Evolutionary conservation across 2,113 vertebrate species (phyloP).

Genomic region (Clarias gariepinus): DNA sequence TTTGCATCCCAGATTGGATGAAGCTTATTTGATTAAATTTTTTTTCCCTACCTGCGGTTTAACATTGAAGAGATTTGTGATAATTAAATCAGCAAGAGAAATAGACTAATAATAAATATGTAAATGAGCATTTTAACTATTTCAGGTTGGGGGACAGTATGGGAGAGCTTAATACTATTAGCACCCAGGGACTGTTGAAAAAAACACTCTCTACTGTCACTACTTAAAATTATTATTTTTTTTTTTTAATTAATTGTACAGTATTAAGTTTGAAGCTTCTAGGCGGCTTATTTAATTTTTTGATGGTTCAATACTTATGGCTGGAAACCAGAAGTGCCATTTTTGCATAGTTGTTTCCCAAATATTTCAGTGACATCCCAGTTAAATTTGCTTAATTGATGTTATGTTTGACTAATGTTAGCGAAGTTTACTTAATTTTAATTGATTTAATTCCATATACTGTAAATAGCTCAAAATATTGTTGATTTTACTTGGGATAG

Average conservation of each 20-base stretch:
- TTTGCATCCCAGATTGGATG: too few relatives aligned
- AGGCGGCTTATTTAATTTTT: neutral
- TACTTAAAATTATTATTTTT: too few relatives aligned
- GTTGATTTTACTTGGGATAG: neutral
- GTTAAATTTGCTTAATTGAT: neutral
- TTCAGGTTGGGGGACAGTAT: neutral
- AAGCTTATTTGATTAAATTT: neutral
- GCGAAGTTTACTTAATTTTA: neutral
- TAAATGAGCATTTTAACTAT: neutral
- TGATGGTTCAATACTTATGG: neutral
- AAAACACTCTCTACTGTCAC: too few relatives aligned
- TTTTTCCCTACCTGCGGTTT: neutral
- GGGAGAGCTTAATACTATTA: neutral
- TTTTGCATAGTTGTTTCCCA: neutral
- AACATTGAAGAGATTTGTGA: neutral
- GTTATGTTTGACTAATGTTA: neutral
- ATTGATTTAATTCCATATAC: neutral
- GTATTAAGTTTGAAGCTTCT: neutral
- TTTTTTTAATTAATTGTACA: neutral
- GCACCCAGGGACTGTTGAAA: neutral
- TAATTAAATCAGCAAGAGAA: neutral
- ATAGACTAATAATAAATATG: neutral
- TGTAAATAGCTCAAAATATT: neutral
- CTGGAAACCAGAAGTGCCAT: neutral
- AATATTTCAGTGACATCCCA: neutral